Conservation (phyloP, 2,797 vertebrate species). For the Anisognathus igniventris region DNA sequence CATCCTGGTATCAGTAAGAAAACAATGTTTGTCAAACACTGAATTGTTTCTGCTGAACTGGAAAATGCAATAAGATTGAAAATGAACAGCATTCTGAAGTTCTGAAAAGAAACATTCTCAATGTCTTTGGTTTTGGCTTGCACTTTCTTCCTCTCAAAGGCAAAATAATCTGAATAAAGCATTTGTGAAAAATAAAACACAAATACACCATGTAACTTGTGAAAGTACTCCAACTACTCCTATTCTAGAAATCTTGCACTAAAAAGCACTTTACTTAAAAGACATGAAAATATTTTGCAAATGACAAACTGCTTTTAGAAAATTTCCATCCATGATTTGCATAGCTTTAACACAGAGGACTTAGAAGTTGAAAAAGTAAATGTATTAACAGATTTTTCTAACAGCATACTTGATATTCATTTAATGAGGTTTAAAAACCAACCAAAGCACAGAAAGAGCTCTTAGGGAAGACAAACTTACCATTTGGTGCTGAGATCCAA, state of each 20-base stretch:
- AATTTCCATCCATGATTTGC: neutral
- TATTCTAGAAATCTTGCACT: neutral
- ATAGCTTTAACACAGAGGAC: neutral
- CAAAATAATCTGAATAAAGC: neutral
- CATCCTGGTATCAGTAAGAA: constrained; percentile 78
- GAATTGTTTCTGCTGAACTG: neutral
- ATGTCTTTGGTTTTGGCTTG: neutral
- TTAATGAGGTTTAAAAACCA: neutral
- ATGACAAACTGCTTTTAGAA: neutral
- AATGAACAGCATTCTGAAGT: neutral
- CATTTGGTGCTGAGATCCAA: constrained; percentile 98
- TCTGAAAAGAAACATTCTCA: neutral
- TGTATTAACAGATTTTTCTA: neutral
- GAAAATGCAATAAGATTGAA: neutral
- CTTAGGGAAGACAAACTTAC: constrained; percentile 69
- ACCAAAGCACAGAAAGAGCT: neutral
- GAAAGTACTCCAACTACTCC: neutral
- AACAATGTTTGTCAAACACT: neutral
- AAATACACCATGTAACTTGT: neutral
- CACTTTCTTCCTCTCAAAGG: neutral
- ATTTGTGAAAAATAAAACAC: neutral
- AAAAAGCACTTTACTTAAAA: neutral
- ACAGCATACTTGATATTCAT: neutral
- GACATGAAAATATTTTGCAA: neutral
- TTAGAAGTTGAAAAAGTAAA: neutral